Evolutionary conservation across 2,113 vertebrate species (phyloP).

Genomic region (Oenanthe oenanthe): DNA sequence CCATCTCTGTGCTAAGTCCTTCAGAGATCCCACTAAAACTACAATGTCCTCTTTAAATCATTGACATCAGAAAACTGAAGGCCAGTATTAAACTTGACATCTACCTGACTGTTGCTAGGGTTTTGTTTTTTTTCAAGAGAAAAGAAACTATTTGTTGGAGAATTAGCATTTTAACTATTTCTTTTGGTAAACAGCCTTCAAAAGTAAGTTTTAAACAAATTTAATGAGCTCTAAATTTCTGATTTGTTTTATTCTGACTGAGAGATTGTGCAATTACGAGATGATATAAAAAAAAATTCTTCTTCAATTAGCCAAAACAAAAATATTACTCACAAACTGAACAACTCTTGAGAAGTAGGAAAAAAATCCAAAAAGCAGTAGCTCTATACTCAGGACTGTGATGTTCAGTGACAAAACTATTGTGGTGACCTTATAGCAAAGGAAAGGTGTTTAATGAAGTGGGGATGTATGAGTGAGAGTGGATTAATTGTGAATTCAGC

Average conservation of each 20-base stretch:
- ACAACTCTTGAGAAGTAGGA: neutral
- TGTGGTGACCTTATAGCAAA: slow-evolving; percentile 21
- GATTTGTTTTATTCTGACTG: neutral
- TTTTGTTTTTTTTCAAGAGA: neutral
- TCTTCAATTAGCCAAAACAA: neutral
- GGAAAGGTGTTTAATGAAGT: slow-evolving; percentile 42
- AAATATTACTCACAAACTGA: neutral
- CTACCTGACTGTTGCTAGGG: neutral
- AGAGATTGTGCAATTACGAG: neutral
- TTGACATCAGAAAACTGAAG: slow-evolving; percentile 12
- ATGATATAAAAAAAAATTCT: accelerated
- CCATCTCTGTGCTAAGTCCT: slow-evolving; percentile 20
- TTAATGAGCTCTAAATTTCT: neutral
- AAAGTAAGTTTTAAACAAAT: neutral
- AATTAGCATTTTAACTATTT: neutral
- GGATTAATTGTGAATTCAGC: slow-evolving; percentile 30
- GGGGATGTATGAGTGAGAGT: neutral
- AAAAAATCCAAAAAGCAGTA: neutral
- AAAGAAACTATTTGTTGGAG: neutral
- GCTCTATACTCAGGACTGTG: neutral
- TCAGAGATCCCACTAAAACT: neutral
- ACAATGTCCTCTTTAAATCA: slow-evolving; percentile 24
- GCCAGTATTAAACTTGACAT: neutral
- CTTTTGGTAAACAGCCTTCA: neutral
- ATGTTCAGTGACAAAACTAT: neutral